Percentiles rank a stretch among this genome's conserved stretches.
Evolutionary conservation across 2,888 invertebrate species (phyloP).

Genomic region (Arge pagana): DNA sequence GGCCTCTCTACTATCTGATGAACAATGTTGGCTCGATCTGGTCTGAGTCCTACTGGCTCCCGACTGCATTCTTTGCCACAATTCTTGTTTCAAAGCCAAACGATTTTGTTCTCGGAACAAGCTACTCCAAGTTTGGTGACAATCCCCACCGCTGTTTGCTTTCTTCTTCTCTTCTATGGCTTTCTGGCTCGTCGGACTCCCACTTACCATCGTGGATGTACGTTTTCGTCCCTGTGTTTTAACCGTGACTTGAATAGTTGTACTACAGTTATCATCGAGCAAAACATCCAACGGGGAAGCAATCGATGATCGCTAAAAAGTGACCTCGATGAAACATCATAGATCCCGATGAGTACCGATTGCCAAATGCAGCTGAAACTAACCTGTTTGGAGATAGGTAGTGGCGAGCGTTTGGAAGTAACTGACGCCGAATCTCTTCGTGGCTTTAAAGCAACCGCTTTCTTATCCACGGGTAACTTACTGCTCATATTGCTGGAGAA

Average conservation of each 20-base stretch:
- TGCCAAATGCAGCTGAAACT: neutral
- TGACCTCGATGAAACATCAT: conserved; percentile 5
- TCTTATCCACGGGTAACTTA: conserved; percentile 29
- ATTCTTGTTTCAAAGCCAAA: conserved; percentile 33
- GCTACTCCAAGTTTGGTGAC: conserved; percentile 33
- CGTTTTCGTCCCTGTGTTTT: conserved; percentile 38
- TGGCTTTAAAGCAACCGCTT: conserved; percentile 29
- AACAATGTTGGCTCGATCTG: conserved; percentile 30
- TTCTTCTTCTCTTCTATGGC: conserved; percentile 33
- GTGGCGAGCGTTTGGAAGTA: conserved; percentile 25
- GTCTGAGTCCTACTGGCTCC: conserved; percentile 23
- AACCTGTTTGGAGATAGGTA: conserved; percentile 30
- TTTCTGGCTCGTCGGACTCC: conserved; percentile 29
- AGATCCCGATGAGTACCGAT: neutral
- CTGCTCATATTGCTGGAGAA: conserved; percentile 38
- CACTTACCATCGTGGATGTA: conserved; percentile 37
- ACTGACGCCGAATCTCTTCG: conserved; percentile 31
- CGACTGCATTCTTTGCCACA: conserved; percentile 37
- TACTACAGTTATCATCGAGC: conserved; percentile 32
- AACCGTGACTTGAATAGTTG: conserved; percentile 40
- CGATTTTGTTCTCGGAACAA: conserved; percentile 39
- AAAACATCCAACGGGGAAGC: conserved; percentile 28
- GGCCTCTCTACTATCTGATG: conserved; percentile 25
- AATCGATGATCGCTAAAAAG: conserved; percentile 25
- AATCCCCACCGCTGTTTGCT: conserved; percentile 21